Evolutionary conservation across 2,797 vertebrate genomes (phyloP).

Genomic region (Aldrovandia affinis): DNA sequence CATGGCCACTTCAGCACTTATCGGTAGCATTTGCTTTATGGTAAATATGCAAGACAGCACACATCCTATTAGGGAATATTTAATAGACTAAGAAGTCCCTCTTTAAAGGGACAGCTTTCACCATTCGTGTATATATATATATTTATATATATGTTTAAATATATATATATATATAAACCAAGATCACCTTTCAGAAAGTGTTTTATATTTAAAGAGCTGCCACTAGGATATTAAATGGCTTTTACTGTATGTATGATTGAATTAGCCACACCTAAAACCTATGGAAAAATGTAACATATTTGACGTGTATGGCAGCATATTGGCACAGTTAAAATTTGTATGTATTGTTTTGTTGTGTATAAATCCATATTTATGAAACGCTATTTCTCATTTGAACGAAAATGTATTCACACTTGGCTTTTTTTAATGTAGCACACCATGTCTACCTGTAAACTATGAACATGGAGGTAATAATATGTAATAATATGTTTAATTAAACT

Average conservation of each 20-base stretch:
- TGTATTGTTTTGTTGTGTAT: constrained; percentile 11
- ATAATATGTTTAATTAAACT: not conserved
- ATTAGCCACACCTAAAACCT: not conserved
- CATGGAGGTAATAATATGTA: constrained; percentile 16
- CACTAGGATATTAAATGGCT: constrained; percentile 3
- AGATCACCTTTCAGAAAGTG: not conserved
- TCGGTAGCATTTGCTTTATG: constrained; percentile 19
- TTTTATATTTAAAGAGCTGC: not conserved
- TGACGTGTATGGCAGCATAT: not conserved
- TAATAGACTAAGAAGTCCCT: not conserved
- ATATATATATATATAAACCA: constrained; percentile 25
- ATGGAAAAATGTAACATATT: not conserved
- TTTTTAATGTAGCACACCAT: constrained; percentile 11
- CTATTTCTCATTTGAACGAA: not conserved
- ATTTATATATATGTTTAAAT: not conserved
- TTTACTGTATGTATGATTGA: constrained; percentile 19
- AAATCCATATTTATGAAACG: constrained; percentile 17
- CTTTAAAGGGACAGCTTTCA: constrained; percentile 9
- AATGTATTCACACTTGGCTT: not conserved
- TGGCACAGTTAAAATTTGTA: constrained; percentile 5
- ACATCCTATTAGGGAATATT: constrained; percentile 10
- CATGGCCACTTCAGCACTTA: not conserved
- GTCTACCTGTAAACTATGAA: constrained; percentile 23
- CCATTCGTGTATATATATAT: not conserved
- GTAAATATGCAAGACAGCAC: constrained; percentile 3